phyloP scores from a whole-genome alignment of 2,113 vertebrate genomes.

The Anser cygnoides region DNA sequence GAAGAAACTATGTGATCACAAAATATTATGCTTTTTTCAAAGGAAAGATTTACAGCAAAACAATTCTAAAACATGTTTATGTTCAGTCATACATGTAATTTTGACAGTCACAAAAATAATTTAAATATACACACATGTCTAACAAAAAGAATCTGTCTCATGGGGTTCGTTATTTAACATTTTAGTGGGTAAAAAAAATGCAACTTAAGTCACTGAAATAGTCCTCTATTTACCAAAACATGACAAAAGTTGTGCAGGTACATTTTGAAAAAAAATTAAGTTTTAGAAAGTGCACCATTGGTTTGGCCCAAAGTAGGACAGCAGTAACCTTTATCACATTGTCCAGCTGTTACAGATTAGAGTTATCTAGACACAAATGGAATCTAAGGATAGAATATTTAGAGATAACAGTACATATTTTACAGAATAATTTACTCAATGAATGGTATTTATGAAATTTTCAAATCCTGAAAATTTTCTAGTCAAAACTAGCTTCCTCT shows the following conservation, averaged over 20 bases:
- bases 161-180: not conserved
- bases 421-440: not conserved
- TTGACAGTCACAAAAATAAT: not conserved
- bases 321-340: not conserved
- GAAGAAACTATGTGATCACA: not conserved
- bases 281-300: not conserved
- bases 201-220: not conserved
- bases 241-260: not conserved
- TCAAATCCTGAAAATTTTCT: not conserved
- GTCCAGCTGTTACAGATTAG: not conserved
- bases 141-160: not conserved
- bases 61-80: not conserved
- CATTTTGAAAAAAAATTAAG: not conserved
- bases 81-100: not conserved
- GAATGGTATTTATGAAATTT: not conserved
- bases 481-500: not conserved
- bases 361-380: not conserved
- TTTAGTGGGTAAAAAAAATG: not conserved
- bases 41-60: not conserved
- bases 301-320: not conserved
- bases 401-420: not conserved
- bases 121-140: not conserved
- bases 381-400: not conserved
- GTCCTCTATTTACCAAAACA: not conserved
- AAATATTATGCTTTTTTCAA: not conserved